Evolutionary conservation across 2,113 vertebrate species (phyloP), one percentile per base, ranked within the genome.

Genomic region (Gobius niger): DNA sequence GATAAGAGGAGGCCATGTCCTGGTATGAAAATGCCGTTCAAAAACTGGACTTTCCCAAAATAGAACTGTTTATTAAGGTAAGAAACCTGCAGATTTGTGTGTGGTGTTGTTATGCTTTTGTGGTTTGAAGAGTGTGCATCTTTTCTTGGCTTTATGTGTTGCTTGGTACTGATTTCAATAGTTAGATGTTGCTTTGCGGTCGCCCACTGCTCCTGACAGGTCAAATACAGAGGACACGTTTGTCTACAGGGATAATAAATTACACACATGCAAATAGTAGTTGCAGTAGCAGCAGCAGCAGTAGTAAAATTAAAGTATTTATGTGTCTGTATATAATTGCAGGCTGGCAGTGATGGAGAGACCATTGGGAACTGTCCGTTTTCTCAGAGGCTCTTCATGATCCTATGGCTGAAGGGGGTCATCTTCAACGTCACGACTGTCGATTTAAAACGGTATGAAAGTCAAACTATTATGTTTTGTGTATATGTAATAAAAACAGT

Each of bases 311-410:
- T 34, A 34, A 15, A 0, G 47, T 7, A 52, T n/a, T 1, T 62
- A 7, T 18, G 2, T 47, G 42, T 46, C 16, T 63, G 15, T 46
- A 18, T 41, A 19, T 42, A 61, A 51, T 7, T 75, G 3, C 5
- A 98, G 97, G 96, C 97, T 46, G 97, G 97, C 65, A 95, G 91
- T 16, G 96, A 99, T 53, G 96, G 97, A 0, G 95, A 98, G 85
- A 95, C 93, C 56, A 94, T 99, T 15, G 97, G 97, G 0, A 99
- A 99, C 73, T 99, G 97, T 83, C 97, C 97, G 0, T 99, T 99
- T 78, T 99, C 96, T 50, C 97, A 99, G 84, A 94, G 96, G 13
- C 94, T 99, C 46, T 98, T 98, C 12, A 99, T 99, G 97, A 98
- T 98, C 82, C 95, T 99, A 47, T 98, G 96, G 96, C 93, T 99